phyloP scores from a whole-genome alignment of 2,888 invertebrate genomes.

The Macrophya annulata region DNA sequence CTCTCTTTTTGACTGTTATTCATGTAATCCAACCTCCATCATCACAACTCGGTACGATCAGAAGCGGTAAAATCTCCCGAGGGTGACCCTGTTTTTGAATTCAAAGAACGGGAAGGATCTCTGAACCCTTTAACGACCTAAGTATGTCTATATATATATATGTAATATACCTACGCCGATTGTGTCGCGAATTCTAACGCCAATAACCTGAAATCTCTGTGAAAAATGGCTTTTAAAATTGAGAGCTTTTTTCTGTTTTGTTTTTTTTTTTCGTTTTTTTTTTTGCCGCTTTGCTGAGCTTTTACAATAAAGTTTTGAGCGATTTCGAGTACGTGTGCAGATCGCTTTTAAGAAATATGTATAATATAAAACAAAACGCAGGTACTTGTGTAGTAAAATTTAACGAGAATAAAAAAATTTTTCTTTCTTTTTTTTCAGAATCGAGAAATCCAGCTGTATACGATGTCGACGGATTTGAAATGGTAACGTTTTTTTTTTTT shows the following conservation, averaged over 20 bases:
- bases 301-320: neutral
- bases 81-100: neutral
- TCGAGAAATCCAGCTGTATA: neutral
- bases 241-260: neutral
- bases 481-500: constrained; percentile 34
- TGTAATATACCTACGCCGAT: neutral
- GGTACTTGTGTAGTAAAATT: neutral
- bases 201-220: neutral
- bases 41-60: neutral
- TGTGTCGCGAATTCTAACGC: neutral
- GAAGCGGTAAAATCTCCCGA: neutral
- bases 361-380: no score
- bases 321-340: neutral
- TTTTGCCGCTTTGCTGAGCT: neutral
- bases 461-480: constrained; percentile 3
- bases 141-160: neutral
- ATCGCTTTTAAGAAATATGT: neutral
- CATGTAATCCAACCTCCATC: neutral
- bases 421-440: constrained; percentile 24
- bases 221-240: constrained; percentile 6
- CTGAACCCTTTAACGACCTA: neutral
- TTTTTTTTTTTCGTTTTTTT: no score
- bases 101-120: neutral
- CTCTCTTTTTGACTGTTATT: neutral
- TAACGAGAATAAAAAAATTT: neutral